These are phyloP conservation scores for Tichodroma muraria DNA, from an alignment of 2,113 vertebrate genomes.

Conservation along the genomic window DNA sequence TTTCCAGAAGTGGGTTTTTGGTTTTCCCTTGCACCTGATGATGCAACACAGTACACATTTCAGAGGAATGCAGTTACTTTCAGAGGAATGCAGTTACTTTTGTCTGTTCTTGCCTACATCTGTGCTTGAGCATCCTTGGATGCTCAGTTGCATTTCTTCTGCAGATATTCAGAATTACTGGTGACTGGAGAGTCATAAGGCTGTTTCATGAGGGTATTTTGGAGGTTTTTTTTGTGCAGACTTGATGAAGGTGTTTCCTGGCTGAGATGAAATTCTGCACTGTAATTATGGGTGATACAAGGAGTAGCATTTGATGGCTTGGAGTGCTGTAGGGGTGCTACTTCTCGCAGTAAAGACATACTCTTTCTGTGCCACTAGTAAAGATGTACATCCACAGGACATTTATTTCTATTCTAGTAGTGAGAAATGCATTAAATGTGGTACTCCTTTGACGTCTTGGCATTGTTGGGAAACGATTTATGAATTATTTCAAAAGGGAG, in stretches of 20 bases:
- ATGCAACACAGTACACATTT: background rate
- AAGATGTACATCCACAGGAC: background rate
- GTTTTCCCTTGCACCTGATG: background rate
- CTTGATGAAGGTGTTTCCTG: background rate
- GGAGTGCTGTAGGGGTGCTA: background rate
- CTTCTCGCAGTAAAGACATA: background rate
- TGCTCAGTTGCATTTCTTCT: background rate
- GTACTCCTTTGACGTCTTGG: background rate
- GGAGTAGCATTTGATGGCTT: background rate
- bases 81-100: background rate
- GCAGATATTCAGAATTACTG: background rate
- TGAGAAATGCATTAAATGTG: background rate
- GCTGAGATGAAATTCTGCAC: background rate
- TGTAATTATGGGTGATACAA: background rate
- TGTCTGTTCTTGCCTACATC: background rate
- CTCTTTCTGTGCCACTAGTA: background rate
- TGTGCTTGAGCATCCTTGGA: background rate
- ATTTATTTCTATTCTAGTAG: background rate
- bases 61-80: background rate
- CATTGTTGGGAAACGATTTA: background rate
- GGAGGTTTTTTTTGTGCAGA: background rate
- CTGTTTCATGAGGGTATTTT: background rate
- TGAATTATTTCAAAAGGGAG: background rate
- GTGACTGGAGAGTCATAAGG: background rate
- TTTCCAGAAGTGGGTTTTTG: background rate